A percentile compares a stretch with the other conserved stretches of the same genome.
These are phyloP conservation scores for Hymenopus coronatus DNA, from an alignment of 2,888 invertebrate species.

Conservation along the genomic window DNA sequence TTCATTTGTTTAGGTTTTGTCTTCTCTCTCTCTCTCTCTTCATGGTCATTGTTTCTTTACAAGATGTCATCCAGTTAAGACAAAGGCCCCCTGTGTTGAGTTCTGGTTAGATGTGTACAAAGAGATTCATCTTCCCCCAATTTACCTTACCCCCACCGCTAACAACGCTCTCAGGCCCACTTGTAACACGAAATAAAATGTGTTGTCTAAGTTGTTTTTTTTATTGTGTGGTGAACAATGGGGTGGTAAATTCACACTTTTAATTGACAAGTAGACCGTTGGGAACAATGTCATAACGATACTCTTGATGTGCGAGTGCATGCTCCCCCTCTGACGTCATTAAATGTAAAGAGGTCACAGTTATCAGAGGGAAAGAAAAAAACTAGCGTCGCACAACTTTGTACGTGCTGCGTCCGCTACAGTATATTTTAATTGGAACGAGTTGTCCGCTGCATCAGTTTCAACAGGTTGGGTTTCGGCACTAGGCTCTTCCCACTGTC, in stretches of 20 bases:
- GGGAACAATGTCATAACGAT: not conserved
- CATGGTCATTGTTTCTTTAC: no score
- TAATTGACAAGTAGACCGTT: not conserved
- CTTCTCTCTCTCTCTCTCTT: no score
- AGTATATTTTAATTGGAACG: not conserved
- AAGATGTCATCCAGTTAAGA: no score
- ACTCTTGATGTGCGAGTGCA: not conserved
- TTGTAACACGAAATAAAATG: not conserved
- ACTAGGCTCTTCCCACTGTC: no score
- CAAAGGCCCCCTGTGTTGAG: not conserved
- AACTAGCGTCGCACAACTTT: not conserved
- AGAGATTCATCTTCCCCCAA: not conserved
- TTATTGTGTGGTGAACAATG: not conserved
- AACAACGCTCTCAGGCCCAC: not conserved
- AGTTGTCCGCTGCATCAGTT: not conserved
- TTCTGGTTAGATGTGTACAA: not conserved
- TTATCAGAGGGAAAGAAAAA: not conserved
- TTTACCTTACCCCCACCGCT: not conserved
- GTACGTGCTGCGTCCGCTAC: not conserved
- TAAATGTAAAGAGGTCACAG: not conserved
- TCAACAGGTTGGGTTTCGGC: not conserved
- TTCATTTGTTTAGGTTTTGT: no score
- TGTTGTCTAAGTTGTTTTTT: not conserved
- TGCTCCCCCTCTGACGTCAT: not conserved
- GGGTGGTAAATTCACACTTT: not conserved